phyloP scores from a whole-genome alignment of 2,797 vertebrate genomes.

The Enteromius treurensis region DNA sequence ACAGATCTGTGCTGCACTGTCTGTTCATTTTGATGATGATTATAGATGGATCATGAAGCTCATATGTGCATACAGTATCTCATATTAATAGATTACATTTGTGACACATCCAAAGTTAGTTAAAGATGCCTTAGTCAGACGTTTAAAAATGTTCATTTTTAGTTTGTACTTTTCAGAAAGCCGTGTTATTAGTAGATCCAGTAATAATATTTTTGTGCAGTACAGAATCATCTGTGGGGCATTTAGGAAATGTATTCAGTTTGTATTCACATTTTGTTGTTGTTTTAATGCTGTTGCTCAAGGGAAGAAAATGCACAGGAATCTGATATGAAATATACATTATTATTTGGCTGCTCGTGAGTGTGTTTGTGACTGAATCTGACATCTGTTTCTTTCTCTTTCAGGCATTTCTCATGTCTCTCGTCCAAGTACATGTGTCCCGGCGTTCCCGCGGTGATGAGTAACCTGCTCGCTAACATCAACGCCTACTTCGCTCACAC shows the following conservation, averaged over 20 bases:
- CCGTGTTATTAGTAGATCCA: not conserved
- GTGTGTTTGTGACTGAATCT: not conserved
- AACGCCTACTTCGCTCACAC: slow-evolving; percentile 97
- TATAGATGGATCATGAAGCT: not conserved
- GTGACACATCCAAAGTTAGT: not conserved
- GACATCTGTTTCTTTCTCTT: slow-evolving; percentile 17
- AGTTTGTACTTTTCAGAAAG: not conserved
- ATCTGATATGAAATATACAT: slow-evolving; percentile 12
- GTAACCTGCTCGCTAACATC: slow-evolving; percentile 94
- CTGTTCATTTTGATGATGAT: not conserved
- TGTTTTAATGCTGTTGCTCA: slow-evolving; percentile 9
- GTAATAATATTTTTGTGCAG: not conserved
- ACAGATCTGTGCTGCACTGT: slow-evolving; percentile 15
- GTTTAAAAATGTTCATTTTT: not conserved
- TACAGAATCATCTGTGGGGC: not conserved
- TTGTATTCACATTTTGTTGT: not conserved
- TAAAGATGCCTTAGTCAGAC: not conserved
- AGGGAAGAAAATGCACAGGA: not conserved
- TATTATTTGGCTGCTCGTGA: not conserved
- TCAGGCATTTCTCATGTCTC: slow-evolving; percentile 95
- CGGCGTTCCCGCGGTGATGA: slow-evolving; percentile 96
- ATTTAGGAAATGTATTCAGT: not conserved
- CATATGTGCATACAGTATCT: not conserved
- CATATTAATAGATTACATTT: not conserved
- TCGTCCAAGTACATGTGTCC: slow-evolving; percentile 98